Percentiles rank a stretch among this genome's conserved stretches.
Conservation (phyloP, 1,140 invertebrate genomes). For the Ceratitis capitata region DNA sequence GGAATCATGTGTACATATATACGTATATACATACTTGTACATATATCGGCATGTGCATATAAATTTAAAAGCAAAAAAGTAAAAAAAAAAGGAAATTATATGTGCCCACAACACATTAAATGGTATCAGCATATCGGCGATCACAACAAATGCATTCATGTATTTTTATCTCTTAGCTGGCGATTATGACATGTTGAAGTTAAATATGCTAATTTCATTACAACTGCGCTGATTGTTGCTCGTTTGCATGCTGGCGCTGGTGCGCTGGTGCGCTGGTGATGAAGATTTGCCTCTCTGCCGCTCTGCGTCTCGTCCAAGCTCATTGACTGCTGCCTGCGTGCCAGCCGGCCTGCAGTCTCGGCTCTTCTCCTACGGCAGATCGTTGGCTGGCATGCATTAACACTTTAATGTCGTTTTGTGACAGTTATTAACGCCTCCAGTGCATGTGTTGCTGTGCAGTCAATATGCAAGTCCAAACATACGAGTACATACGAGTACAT, state of each 20-base stretch:
- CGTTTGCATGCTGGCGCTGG: slow-evolving; percentile 13
- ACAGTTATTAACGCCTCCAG: slow-evolving; percentile 34
- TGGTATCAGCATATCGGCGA: slow-evolving; percentile 30
- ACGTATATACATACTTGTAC: neutral
- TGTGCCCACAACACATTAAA: slow-evolving; percentile 4
- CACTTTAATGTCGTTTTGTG: slow-evolving; percentile 25
- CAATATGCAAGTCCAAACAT: too few species aligned
- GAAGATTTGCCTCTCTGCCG: neutral
- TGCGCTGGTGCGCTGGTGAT: too few species aligned
- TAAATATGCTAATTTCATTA: slow-evolving; percentile 38
- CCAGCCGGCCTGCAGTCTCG: neutral
- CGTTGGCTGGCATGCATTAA: slow-evolving; percentile 2
- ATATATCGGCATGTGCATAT: neutral
- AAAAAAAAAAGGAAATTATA: too few species aligned
- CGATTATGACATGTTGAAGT: slow-evolving; percentile 38
- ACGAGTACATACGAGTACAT: too few species aligned
- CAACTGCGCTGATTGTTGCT: slow-evolving; percentile 36
- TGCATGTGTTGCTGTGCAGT: too few species aligned
- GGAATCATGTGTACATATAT: neutral
- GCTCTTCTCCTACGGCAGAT: neutral
- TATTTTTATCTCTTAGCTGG: slow-evolving; percentile 35
- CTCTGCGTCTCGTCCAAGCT: neutral
- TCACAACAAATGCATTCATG: slow-evolving; percentile 38
- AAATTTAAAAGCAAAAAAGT: too few species aligned
- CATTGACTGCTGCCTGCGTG: neutral